Conservation (phyloP, 2,113 vertebrate species). For the Gallinago media region DNA sequence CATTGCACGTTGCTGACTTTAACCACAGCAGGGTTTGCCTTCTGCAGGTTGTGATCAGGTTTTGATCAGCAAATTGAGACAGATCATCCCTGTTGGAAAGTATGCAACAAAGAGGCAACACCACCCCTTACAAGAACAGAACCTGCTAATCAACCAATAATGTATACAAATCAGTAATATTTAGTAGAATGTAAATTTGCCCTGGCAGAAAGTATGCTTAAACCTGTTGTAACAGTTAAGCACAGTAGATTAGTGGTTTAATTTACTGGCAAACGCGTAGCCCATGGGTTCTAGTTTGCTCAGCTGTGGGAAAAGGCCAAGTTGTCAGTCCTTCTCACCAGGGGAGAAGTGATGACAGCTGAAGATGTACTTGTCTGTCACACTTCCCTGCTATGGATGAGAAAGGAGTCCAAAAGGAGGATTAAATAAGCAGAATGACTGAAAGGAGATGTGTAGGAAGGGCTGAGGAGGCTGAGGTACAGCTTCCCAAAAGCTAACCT, state of each 20-base stretch:
- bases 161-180: not conserved
- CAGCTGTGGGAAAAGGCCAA: slow-evolving; percentile 9
- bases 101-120: not conserved
- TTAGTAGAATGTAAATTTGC: not conserved
- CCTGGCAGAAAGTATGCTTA: not conserved
- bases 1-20: not conserved
- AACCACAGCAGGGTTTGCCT: not conserved
- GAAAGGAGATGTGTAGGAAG: not conserved
- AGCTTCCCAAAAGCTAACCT: not conserved
- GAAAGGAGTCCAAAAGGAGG: slow-evolving; percentile 1
- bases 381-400: not conserved
- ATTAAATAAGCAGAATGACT: slow-evolving; percentile 22
- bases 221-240: slow-evolving; percentile 18
- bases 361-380: slow-evolving; percentile 50
- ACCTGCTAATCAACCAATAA: not conserved
- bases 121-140: not conserved
- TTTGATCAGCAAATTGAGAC: not conserved
- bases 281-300: slow-evolving; percentile 13
- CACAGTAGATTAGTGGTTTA: not conserved
- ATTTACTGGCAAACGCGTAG: not conserved
- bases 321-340: not conserved
- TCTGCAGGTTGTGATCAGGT: not conserved
- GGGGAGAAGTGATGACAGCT: not conserved
- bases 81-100: not conserved
- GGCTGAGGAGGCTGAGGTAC: not conserved